Conservation (phyloP, 2,113 vertebrate genomes). For the Chroicocephalus ridibundus region DNA sequence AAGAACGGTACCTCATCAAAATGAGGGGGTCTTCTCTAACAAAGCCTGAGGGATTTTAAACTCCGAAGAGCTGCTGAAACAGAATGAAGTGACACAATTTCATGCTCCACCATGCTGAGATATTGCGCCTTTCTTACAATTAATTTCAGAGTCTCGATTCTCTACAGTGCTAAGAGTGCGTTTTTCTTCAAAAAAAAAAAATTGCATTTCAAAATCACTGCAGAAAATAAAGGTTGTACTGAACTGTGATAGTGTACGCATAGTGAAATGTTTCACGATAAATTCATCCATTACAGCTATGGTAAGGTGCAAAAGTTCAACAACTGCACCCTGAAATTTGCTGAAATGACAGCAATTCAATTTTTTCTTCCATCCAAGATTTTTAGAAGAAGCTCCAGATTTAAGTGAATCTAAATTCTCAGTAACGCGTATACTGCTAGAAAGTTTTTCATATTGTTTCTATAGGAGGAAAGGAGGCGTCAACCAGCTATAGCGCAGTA, state of each 20-base stretch:
- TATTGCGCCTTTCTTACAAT: constrained; percentile 14
- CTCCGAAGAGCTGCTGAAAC: constrained; percentile 27
- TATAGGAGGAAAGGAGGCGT: neutral
- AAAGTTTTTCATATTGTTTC: neutral
- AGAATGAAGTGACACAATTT: constrained; percentile 15
- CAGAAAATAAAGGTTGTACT: neutral
- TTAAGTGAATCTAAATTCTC: neutral
- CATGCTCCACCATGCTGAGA: neutral
- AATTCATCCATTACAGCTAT: neutral
- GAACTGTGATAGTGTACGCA: neutral
- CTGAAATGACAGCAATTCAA: neutral
- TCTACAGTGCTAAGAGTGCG: neutral
- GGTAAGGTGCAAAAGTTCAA: neutral
- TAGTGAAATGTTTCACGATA: neutral
- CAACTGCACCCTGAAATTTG: neutral
- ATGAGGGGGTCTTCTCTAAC: neutral
- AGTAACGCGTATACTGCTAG: neutral
- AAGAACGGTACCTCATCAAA: neutral
- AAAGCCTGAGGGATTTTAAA: neutral
- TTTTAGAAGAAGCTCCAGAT: neutral
- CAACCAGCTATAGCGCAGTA: neutral
- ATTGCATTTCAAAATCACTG: constrained; percentile 8
- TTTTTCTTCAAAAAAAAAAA: constrained; percentile 8
- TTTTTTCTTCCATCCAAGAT: neutral
- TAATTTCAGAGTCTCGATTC: constrained; percentile 4